A percentile compares a stretch with the other conserved stretches of the same genome.
Evolutionary conservation across 1,140 invertebrate genomes (phyloP).

Genomic region (Brachionus calyciflorus): DNA sequence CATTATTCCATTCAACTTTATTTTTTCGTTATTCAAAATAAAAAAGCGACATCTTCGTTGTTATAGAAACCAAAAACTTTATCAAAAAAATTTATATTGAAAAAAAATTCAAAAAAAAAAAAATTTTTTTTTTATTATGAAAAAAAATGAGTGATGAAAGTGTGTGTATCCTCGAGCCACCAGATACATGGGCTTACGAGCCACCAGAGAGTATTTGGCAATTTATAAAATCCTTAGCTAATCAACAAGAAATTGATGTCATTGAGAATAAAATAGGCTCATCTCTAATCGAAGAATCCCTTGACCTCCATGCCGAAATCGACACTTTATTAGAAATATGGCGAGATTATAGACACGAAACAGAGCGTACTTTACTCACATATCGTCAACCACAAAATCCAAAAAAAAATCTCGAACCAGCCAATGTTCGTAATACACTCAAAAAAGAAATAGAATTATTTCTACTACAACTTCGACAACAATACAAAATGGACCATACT

Average conservation of each 20-base stretch:
- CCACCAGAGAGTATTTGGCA: constrained; percentile 32
- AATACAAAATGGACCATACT: not conserved
- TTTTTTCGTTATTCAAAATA: not conserved
- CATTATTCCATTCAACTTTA: not conserved
- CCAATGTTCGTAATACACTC: not conserved
- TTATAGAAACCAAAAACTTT: not conserved
- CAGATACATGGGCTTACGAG: not conserved
- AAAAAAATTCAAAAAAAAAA: not conserved
- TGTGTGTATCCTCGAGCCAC: not conserved
- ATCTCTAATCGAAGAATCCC: not conserved
- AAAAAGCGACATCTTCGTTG: not conserved
- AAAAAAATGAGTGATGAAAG: not conserved
- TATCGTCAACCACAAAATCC: not conserved
- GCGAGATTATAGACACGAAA: constrained; percentile 29
- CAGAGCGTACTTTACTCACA: not conserved
- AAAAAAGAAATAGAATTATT: constrained; percentile 33
- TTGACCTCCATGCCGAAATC: constrained; percentile 27
- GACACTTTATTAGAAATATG: constrained; percentile 31
- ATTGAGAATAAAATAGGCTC: constrained; percentile 4
- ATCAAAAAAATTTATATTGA: not conserved
- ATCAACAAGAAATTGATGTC: not conserved
- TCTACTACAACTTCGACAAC: constrained; percentile 6
- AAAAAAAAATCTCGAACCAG: constrained; percentile 1
- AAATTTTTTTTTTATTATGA: not conserved
- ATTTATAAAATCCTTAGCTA: constrained; percentile 14